Evolutionary conservation across 2,797 vertebrate species (phyloP), one percentile per base, ranked within the genome.

Genomic region (Rhinoraja longicauda): DNA sequence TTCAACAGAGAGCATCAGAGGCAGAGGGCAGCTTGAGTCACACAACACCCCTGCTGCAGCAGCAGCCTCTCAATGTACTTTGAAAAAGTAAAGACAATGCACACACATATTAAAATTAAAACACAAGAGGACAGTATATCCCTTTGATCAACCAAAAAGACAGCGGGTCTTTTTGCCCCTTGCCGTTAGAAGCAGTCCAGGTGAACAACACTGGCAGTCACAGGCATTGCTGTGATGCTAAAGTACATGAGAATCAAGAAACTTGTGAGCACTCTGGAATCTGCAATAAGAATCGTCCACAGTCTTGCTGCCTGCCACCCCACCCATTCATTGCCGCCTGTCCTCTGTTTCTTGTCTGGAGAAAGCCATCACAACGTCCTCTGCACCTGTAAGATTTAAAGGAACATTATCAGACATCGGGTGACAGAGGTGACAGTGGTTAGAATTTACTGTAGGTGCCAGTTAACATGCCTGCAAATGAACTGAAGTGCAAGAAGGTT

Each of bases 351-450:
- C 99, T 95, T 98, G 99, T 95, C 98, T 97, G 94, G 99, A 99
- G 97, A 99, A 99, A 0, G 99, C 98, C 99, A 99, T 99, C 95
- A 99, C 99, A 94, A 99, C 99, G 1, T 99, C 99, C 96, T 99
- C 99, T 36, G 98, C 98, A 96, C 99, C 99, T 99, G 96, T 10
- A 94, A 93, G 86, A 10, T 29, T 57, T 62, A 53, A 79, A 32
- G 75, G 36, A 73, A 53, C 45, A 67, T 32, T 29, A 90, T 75
- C 19, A 72, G 10, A 36, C 26, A 19, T 73, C 39, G 75, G 19
- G 39, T n/a, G 67, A 77, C 13, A 45, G 13, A 26, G 0, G 77
- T 4, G 32, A 73, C 26, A 75, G 19, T 53, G 10, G 91, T 75
- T 62, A 53, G 59, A 88, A 67, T 8, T 67, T 21, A 36, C 19